Evolutionary conservation across 2,113 vertebrate species (phyloP).

Genomic region (Excalfactoria chinensis): DNA sequence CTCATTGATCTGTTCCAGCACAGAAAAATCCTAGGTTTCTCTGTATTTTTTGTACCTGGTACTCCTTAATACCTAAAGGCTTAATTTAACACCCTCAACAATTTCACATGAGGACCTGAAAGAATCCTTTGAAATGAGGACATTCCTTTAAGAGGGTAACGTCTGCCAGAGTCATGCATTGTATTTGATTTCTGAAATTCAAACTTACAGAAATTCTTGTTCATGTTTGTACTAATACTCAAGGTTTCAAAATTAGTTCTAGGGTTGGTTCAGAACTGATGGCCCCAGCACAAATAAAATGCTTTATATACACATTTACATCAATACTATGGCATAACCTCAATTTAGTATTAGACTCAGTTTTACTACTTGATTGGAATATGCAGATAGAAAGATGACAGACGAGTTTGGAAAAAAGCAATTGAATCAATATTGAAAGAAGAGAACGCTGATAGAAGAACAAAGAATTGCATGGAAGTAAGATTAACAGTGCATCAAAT

Average conservation of each 20-base stretch:
- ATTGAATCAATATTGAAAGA: constrained; percentile 54
- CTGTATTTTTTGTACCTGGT: background rate
- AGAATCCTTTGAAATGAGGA: background rate
- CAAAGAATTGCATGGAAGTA: constrained; percentile 57
- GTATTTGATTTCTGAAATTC: background rate
- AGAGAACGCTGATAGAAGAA: constrained; percentile 60
- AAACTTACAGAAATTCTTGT: background rate
- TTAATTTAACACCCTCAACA: constrained; percentile 13
- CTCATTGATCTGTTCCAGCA: constrained; percentile 23
- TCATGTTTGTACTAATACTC: background rate
- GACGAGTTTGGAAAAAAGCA: constrained; percentile 48
- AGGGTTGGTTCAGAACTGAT: background rate
- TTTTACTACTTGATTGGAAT: constrained; percentile 12
- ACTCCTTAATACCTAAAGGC: background rate
- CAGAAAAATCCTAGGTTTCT: constrained; percentile 8
- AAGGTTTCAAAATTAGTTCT: background rate
- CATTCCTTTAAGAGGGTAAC: background rate
- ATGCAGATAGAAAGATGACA: constrained; percentile 48
- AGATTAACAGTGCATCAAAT: background rate
- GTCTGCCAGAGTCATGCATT: background rate
- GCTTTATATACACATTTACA: background rate
- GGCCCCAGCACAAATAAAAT: background rate
- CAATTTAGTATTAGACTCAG: background rate
- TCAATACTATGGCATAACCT: background rate
- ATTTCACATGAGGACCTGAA: background rate